These are phyloP conservation scores for Drosophila testacea DNA, from an alignment of 2,888 invertebrate species.

Conservation along the genomic window DNA sequence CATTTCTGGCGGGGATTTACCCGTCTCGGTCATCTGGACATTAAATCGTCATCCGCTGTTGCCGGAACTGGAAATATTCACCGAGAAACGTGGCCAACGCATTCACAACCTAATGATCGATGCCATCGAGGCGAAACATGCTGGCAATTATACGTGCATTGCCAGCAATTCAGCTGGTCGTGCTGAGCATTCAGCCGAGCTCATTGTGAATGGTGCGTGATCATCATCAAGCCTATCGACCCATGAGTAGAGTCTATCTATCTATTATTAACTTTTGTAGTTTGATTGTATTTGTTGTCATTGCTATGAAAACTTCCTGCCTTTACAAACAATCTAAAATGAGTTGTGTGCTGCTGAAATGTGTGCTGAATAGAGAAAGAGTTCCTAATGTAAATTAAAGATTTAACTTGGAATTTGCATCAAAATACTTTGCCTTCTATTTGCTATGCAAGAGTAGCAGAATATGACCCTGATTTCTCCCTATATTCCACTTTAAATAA, in stretches of 20 bases:
- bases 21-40: slow-evolving; percentile 91
- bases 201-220: slow-evolving; percentile 90
- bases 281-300: slow-evolving; percentile 18
- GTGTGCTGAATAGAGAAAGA: slow-evolving; percentile 8
- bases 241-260: slow-evolving; percentile 2
- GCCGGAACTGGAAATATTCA: slow-evolving; percentile 82
- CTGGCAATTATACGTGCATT: slow-evolving; percentile 91
- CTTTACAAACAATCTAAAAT: not conserved
- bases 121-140: slow-evolving; percentile 89
- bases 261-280: slow-evolving; percentile 16
- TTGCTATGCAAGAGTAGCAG: not conserved
- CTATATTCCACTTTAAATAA: not conserved
- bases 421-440: not conserved
- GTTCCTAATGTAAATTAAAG: not conserved
- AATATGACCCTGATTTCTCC: not conserved
- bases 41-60: slow-evolving; percentile 86
- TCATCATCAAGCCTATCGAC: slow-evolving; percentile 63
- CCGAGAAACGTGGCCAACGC: slow-evolving; percentile 85
- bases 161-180: slow-evolving; percentile 91
- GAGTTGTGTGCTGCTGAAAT: slow-evolving; percentile 50
- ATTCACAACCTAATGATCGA: slow-evolving; percentile 88
- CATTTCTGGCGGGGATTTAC: slow-evolving; percentile 91
- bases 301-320: slow-evolving; percentile 2
- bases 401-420: not conserved
- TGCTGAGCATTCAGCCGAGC: slow-evolving; percentile 89